Percentiles rank a stretch among this genome's conserved stretches.
These are phyloP conservation scores for Bergia sp. DNA, from an alignment of 92 coral and sea anemone species.

Conservation along the genomic window DNA sequence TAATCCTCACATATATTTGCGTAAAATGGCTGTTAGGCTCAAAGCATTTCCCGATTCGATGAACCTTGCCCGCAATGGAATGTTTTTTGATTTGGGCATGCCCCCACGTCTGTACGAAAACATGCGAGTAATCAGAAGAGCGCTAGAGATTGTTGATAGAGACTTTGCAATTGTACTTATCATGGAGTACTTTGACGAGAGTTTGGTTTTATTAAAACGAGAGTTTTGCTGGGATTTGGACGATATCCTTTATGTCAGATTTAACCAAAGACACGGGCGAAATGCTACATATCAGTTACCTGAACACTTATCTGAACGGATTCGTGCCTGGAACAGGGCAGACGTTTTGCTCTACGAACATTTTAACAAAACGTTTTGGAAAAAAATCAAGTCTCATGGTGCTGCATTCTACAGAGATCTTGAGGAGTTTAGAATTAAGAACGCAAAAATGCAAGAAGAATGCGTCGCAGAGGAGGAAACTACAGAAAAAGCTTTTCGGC, in stretches of 20 bases:
- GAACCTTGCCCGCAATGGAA: constrained; percentile 86
- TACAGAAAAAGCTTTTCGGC: constrained; percentile 74
- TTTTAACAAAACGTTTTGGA: constrained; percentile 93
- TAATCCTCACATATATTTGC: constrained; percentile 68
- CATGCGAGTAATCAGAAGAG: constrained; percentile 51
- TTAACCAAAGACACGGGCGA: constrained; percentile 74
- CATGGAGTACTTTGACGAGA: constrained; percentile 97
- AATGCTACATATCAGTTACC: constrained; percentile 49
- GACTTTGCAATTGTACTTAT: constrained; percentile 87
- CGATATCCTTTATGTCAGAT: constrained; percentile 84
- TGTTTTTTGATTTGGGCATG: constrained; percentile 92
- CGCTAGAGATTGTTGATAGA: constrained; percentile 60
- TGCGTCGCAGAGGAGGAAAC: constrained; percentile 79
- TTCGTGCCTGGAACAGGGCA: constrained; percentile 85
- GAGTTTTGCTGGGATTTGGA: constrained; percentile 94
- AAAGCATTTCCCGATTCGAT: constrained; percentile 72
- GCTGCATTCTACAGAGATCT: constrained; percentile 78
- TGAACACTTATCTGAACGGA: constrained; percentile 49
- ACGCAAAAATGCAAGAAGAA: constrained; percentile 62
- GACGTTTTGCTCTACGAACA: constrained; percentile 82
- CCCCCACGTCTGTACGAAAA: constrained; percentile 67
- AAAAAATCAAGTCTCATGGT: constrained; percentile 79
- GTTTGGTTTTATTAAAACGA: constrained; percentile 84
- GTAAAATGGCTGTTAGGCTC: constrained; percentile 49
- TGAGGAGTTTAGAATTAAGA: constrained; percentile 70